Evolutionary conservation across 2,888 invertebrate species (phyloP).

Genomic region (Hydropsyche betteni): DNA sequence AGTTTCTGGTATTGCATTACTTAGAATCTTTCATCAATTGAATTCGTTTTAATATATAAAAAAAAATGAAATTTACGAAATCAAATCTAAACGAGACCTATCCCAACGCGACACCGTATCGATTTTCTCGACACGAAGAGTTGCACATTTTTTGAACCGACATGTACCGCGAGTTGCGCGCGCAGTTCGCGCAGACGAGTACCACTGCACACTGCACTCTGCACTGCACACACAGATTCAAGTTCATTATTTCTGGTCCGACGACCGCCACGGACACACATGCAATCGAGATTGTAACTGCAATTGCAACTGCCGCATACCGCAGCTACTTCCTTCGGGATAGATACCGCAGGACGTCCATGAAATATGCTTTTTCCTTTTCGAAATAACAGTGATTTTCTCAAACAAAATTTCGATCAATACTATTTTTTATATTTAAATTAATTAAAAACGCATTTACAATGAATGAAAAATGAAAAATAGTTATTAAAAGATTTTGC

Average conservation of each 20-base stretch:
- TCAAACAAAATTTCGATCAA: no score
- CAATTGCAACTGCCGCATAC: background rate
- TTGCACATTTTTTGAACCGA: conserved; percentile 57
- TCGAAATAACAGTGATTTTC: no score
- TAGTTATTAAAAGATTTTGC: no score
- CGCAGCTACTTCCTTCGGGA: background rate
- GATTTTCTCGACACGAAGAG: conserved; percentile 59
- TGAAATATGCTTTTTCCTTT: no score
- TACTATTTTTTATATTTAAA: no score
- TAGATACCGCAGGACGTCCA: conserved; percentile 54
- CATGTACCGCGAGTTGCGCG: background rate
- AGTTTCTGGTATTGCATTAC: no score
- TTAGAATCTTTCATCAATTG: no score
- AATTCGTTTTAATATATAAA: no score
- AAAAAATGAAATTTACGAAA: no score
- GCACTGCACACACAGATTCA: conserved; percentile 57
- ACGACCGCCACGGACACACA: conserved; percentile 57
- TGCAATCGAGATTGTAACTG: conserved; percentile 55
- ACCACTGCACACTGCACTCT: conserved; percentile 18
- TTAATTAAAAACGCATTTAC: no score
- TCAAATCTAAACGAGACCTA: conserved; percentile 55
- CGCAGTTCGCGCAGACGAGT: conserved; percentile 3
- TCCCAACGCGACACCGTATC: conserved; percentile 62
- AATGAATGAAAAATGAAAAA: no score
- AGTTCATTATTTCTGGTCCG: conserved; percentile 68